Percentiles rank a stretch among this genome's conserved stretches.
phyloP scores from a whole-genome alignment of 2,113 vertebrate species.

The Natator depressus region DNA sequence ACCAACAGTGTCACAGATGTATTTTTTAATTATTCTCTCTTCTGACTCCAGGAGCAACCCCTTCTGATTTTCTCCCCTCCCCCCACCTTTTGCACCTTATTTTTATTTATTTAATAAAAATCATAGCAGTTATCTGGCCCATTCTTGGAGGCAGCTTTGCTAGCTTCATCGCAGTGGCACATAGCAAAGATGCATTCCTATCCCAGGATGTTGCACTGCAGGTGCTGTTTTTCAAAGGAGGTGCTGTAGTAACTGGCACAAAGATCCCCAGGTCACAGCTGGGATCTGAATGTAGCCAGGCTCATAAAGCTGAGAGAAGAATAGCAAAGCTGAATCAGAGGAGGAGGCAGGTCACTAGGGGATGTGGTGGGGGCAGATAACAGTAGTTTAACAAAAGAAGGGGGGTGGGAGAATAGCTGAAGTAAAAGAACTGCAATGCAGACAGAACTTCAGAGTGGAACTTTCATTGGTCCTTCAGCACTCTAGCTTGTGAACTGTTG shows the following conservation, averaged over 20 bases:
- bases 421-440: background rate
- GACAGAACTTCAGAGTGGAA: background rate
- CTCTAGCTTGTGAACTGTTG: background rate
- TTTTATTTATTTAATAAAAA: background rate
- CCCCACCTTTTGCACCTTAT: background rate
- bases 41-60: background rate
- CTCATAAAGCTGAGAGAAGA: rapidly evolving
- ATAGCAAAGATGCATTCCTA: background rate
- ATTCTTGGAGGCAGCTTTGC: background rate
- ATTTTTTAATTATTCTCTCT: rapidly evolving
- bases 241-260: rapidly evolving
- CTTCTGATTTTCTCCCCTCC: background rate
- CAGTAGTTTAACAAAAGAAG: background rate
- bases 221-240: background rate
- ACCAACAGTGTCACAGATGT: background rate
- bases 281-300: background rate
- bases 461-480: background rate
- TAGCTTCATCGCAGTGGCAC: background rate
- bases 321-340: background rate
- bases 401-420: background rate
- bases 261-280: background rate
- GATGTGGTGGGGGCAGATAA: background rate
- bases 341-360: background rate
- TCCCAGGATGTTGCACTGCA: background rate
- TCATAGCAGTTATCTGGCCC: background rate